Conservation (phyloP, 1,140 invertebrate genomes). For the Drosophila nigromelanica region DNA sequence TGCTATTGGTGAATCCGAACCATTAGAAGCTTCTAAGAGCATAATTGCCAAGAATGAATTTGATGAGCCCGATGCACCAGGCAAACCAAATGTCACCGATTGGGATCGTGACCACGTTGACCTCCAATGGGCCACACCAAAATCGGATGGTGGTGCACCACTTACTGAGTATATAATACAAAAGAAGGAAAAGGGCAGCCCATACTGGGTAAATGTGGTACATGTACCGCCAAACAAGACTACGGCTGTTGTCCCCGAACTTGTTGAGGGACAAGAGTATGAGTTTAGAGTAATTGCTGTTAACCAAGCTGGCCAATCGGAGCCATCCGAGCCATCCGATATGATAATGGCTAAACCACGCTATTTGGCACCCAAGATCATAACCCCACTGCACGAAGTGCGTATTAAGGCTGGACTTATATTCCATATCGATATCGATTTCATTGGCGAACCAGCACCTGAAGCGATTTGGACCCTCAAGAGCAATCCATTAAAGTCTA, state of each 20-base stretch:
- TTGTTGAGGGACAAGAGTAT: conserved; percentile 97
- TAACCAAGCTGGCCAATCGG: conserved; percentile 97
- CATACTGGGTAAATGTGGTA: conserved; percentile 95
- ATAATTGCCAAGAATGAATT: conserved; percentile 98
- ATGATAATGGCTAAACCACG: conserved; percentile 93
- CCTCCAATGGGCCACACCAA: conserved; percentile 94
- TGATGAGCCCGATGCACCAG: conserved; percentile 95
- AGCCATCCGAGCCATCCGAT: conserved; percentile 97
- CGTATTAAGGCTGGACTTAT: conserved; percentile 96
- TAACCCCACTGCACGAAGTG: conserved; percentile 93
- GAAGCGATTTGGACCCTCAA: conserved; percentile 92
- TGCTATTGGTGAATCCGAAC: conserved; percentile 96
- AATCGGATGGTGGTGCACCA: conserved; percentile 94
- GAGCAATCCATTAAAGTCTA: conserved; percentile 88
- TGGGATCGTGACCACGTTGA: conserved; percentile 98
- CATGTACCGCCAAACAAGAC: conserved; percentile 92
- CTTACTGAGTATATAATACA: conserved; percentile 97
- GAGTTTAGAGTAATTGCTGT: conserved; percentile 98
- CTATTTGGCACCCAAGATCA: conserved; percentile 95
- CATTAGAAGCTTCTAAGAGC: conserved; percentile 92
- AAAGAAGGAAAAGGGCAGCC: conserved; percentile 98
- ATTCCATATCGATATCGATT: conserved; percentile 96
- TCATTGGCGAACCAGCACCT: conserved; percentile 94
- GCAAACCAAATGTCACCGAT: conserved; percentile 94
- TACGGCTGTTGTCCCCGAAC: conserved; percentile 92